Conservation (phyloP, 2,113 vertebrate genomes). For the Ibidorhyncha struthersii region DNA sequence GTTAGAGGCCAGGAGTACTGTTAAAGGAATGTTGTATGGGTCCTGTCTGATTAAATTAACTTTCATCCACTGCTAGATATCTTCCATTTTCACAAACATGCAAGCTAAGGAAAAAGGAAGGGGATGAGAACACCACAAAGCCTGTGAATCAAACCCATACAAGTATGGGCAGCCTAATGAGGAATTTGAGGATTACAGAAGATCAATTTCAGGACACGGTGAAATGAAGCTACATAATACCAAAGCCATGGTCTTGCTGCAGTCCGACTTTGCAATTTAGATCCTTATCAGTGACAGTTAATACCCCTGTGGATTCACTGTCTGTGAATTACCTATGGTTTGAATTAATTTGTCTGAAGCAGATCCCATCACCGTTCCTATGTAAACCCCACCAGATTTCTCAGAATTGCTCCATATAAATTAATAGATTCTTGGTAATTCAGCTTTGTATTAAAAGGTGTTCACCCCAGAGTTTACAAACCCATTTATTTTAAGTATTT, state of each 20-base stretch:
- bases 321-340: slow-evolving; percentile 32
- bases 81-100: background rate
- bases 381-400: slow-evolving; percentile 32
- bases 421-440: slow-evolving; percentile 24
- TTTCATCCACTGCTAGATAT: background rate
- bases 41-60: background rate
- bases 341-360: slow-evolving; percentile 54
- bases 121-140: background rate
- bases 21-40: background rate
- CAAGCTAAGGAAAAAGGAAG: slow-evolving; percentile 6
- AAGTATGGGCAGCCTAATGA: background rate
- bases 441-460: background rate
- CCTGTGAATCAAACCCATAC: background rate
- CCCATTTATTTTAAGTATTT: background rate
- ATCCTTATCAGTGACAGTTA: slow-evolving; percentile 31
- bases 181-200: slow-evolving; percentile 51
- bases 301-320: slow-evolving; percentile 31
- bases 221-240: background rate
- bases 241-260: background rate
- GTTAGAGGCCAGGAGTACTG: background rate
- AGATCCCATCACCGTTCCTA: background rate
- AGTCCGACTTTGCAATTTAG: background rate
- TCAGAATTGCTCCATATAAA: slow-evolving; percentile 31
- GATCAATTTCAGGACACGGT: slow-evolving; percentile 22
- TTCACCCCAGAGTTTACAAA: background rate